These are phyloP conservation scores for Hyperoplus lanceolatus DNA, from an alignment of 2,797 vertebrate species.

Conservation along the genomic window DNA sequence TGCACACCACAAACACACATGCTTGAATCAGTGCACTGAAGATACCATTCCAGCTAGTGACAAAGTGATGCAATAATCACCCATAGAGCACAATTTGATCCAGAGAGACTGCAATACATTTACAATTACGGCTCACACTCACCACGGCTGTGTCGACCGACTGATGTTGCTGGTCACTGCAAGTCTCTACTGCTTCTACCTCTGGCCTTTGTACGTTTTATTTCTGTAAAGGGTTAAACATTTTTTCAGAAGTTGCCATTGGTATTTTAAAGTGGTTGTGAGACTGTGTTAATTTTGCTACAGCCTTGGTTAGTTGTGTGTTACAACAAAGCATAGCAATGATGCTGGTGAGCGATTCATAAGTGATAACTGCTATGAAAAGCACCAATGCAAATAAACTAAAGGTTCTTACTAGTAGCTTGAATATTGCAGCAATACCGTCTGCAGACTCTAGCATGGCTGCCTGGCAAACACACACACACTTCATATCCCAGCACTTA, in stretches of 20 bases:
- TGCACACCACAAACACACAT: neutral
- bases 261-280: neutral
- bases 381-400: neutral
- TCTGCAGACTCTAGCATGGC: constrained; percentile 7
- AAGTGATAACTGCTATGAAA: neutral
- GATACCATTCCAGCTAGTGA: neutral
- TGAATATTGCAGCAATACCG: neutral
- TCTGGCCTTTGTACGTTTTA: neutral
- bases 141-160: neutral
- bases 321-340: no score
- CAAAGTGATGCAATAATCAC: neutral
- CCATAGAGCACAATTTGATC: neutral
- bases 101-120: neutral
- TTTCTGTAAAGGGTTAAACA: neutral
- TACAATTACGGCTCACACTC: neutral
- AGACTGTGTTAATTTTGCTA: neutral
- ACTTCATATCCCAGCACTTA: constrained; percentile 63
- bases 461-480: constrained; percentile 47
- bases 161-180: neutral
- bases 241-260: neutral
- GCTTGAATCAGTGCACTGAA: no score
- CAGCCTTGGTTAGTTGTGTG: no score
- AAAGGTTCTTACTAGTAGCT: neutral
- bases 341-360: neutral
- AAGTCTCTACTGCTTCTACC: neutral